A percentile compares a stretch with the other conserved stretches of the same genome.
These are phyloP conservation scores for Drosophila baimaii DNA, from an alignment of 1,140 invertebrate genomes.

Conservation along the genomic window DNA sequence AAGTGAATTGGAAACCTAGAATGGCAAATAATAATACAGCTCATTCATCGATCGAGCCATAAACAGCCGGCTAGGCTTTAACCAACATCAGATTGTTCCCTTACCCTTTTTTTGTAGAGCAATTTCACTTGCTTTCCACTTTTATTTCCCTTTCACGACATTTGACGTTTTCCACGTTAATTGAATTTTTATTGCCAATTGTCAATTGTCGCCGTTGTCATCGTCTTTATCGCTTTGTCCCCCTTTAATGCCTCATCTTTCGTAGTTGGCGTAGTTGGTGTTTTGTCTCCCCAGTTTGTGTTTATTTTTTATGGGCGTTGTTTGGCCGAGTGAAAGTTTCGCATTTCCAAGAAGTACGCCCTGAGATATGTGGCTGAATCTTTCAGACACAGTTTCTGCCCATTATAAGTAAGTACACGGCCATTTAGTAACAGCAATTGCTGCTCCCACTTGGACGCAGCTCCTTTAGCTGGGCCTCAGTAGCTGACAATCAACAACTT, in stretches of 20 bases:
- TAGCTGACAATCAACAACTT: slow-evolving; percentile 49
- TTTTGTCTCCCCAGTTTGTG: slow-evolving; percentile 15
- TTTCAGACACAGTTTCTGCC: slow-evolving; percentile 37
- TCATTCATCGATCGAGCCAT: neutral
- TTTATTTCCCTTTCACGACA: slow-evolving; percentile 35
- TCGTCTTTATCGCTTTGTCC: slow-evolving; percentile 13
- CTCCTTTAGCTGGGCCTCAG: slow-evolving; percentile 19
- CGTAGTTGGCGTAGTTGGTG: slow-evolving; percentile 4
- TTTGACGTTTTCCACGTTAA: slow-evolving; percentile 62
- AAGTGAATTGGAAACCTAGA: neutral
- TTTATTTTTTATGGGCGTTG: slow-evolving; percentile 65
- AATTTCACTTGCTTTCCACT: slow-evolving; percentile 41
- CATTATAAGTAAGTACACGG: slow-evolving; percentile 59
- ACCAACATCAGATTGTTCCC: neutral
- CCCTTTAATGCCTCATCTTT: slow-evolving; percentile 18
- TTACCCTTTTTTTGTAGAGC: neutral
- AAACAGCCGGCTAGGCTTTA: neutral
- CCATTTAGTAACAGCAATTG: slow-evolving; percentile 36
- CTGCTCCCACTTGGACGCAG: slow-evolving; percentile 12
- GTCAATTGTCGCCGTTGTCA: slow-evolving; percentile 56
- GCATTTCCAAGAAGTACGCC: slow-evolving; percentile 61
- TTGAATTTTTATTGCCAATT: slow-evolving; percentile 76
- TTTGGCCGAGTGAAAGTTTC: slow-evolving; percentile 71
- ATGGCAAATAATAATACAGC: too few relatives aligned
- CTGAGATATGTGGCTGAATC: slow-evolving; percentile 25